Percentiles rank a stretch among this genome's conserved stretches.
Conservation (phyloP, 2,888 invertebrate genomes). For the Synergus laeviventris region DNA sequence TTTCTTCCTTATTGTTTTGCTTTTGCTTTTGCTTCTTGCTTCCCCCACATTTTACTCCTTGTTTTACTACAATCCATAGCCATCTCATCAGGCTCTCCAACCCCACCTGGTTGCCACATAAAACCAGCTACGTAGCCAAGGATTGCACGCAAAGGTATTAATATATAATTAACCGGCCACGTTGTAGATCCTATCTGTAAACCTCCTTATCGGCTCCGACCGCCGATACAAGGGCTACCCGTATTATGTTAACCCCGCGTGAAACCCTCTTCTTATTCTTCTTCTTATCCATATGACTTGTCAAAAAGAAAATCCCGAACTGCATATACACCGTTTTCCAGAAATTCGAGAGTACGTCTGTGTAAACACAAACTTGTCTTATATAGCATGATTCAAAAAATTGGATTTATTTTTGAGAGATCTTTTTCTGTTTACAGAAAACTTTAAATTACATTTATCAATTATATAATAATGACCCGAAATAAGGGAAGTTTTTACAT, state of each 20-base stretch:
- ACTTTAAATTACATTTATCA: constrained; percentile 4
- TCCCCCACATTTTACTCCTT: constrained; percentile 14
- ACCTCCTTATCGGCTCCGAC: constrained; percentile 67
- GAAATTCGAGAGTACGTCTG: neutral
- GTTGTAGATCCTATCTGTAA: constrained; percentile 71
- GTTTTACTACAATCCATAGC: constrained; percentile 31
- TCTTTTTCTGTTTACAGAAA: neutral
- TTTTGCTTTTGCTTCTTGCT: neutral
- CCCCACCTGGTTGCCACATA: constrained; percentile 50
- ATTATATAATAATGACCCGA: constrained; percentile 1
- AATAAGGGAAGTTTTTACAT: constrained; percentile 19
- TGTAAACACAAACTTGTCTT: too few relatives aligned
- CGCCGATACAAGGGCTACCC: constrained; percentile 62
- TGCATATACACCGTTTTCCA: neutral
- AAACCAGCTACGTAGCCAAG: constrained; percentile 60
- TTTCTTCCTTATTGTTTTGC: neutral
- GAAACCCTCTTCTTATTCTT: constrained; percentile 7
- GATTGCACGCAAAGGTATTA: constrained; percentile 73
- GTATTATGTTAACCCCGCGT: constrained; percentile 43
- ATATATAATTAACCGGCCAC: constrained; percentile 73
- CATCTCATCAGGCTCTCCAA: constrained; percentile 43
- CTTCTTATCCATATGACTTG: neutral
- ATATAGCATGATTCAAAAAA: neutral
- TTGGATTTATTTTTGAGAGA: neutral
- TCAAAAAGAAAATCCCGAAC: constrained; percentile 18